These are phyloP conservation scores for Odocoileus virginianus DNA, from an alignment of 2,113 vertebrate genomes.

Conservation along the genomic window DNA sequence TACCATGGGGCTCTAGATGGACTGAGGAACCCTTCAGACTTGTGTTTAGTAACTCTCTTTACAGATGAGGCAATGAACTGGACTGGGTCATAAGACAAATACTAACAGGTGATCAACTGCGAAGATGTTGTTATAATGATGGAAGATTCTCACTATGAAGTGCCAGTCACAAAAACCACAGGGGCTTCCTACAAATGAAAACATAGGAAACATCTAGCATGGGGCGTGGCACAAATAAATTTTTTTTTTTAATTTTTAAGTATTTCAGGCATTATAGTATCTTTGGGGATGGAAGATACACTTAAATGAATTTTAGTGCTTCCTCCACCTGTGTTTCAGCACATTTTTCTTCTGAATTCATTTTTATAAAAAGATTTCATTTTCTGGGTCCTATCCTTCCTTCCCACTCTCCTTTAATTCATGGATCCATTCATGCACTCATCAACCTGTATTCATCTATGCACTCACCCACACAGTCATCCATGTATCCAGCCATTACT, in stretches of 20 bases:
- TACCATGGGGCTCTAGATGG: background rate
- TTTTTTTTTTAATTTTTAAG: background rate
- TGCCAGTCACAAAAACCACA: background rate
- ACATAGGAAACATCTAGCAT: background rate
- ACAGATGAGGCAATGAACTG: background rate
- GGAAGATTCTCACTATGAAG: background rate
- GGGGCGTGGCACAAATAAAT: background rate
- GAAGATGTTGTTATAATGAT: background rate
- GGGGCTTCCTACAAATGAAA: background rate
- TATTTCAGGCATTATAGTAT: background rate
- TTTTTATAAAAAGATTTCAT: background rate
- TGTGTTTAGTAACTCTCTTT: background rate
- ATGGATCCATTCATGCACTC: too few species aligned
- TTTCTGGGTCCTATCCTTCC: background rate
- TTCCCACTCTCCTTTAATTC: background rate
- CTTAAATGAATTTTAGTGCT: background rate
- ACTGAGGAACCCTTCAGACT: background rate
- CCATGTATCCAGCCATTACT: background rate
- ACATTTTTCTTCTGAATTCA: background rate
- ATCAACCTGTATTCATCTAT: background rate
- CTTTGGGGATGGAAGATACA: background rate
- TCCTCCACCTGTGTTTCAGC: background rate
- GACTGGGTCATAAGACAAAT: background rate
- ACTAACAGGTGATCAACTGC: background rate
- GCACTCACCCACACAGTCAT: background rate